Evolutionary conservation across 2,797 vertebrate genomes (phyloP).

Genomic region (Sphenodon punctatus): DNA sequence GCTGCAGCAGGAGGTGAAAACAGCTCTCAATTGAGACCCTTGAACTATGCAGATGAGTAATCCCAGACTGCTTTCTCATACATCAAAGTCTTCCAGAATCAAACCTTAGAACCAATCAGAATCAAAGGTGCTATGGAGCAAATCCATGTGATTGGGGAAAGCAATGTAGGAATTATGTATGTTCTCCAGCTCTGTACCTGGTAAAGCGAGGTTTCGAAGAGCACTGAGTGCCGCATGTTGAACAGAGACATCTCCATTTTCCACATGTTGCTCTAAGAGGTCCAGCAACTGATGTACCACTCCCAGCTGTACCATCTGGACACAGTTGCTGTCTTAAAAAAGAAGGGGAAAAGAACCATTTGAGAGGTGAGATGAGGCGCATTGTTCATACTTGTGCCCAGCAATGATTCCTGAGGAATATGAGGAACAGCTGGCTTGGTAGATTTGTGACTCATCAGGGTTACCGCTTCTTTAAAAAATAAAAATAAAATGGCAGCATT

Average conservation of each 20-base stretch:
- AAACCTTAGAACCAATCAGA: background rate
- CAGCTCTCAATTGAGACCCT: background rate
- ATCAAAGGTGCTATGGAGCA: background rate
- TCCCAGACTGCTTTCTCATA: background rate
- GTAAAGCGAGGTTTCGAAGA: constrained; percentile 87
- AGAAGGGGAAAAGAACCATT: background rate
- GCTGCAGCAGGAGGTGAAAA: background rate
- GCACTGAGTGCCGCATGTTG: constrained; percentile 90
- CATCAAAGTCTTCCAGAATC: fast-evolving
- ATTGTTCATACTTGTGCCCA: fast-evolving
- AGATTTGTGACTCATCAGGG: no score
- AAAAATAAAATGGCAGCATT: no score
- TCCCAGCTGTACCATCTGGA: constrained; percentile 86
- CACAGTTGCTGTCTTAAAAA: constrained; percentile 84
- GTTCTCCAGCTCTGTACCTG: constrained; percentile 72
- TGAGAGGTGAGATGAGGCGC: background rate
- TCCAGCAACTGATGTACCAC: constrained; percentile 87
- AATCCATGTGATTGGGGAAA: no score
- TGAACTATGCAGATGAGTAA: background rate
- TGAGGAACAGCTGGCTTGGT: no score
- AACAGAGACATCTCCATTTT: constrained; percentile 84
- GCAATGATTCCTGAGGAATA: background rate
- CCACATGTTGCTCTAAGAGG: constrained; percentile 84
- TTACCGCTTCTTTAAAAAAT: no score
- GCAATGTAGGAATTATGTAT: no score